Base-by-base conservation (phyloP, 2,797 vertebrate species). In the Catharus ustulatus region DNA sequence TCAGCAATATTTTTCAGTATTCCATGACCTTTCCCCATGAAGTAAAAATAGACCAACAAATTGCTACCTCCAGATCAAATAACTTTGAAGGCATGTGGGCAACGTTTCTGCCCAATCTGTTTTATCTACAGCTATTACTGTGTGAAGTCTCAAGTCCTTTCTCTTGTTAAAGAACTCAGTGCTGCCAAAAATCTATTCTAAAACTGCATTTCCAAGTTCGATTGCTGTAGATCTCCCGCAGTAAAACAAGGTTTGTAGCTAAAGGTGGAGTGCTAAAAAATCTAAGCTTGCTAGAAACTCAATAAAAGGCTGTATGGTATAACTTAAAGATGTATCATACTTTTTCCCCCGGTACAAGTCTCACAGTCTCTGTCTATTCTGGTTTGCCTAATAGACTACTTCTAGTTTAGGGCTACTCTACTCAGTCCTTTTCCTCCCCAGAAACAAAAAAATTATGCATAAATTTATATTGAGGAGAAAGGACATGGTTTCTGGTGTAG, bases 1-100 rank as follows among this genome's bases (percentile, higher is more conserved):
- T 63, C 73, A 84, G 51, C 30, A 90, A 38, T 72, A 66, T 72
- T 95, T 94, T 92, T 95, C 81, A 89, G 67, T 73, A 89, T 87
- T 85, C 63, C 54, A 29, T 94, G 92, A 95, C 94, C 95, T 92
- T 95, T 93, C 23, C 21, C 26, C 32, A 3, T 30, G 77, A 72
- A 66, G 59, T 77, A 96, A 96, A 97, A 96, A 95, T 90, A 97
- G 95, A 81, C 40, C 42, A 11, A 23, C 26, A 72, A 87, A 64
- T 69, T 0, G 61, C 72, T 71, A 8, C 22, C 46, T 84, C 51
- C 45, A 88, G 87, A 95, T 96, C 94, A 95, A 93, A 58, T 93
- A 90, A 86, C 95, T 90, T 69, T 23, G 29, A 74, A 73, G 15
- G 64, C 38, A 84, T 77, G 30, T 58, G 81, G 71, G 42, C 29